phyloP scores from a whole-genome alignment of 2,888 invertebrate species.

The Osedax fenrisi region DNA sequence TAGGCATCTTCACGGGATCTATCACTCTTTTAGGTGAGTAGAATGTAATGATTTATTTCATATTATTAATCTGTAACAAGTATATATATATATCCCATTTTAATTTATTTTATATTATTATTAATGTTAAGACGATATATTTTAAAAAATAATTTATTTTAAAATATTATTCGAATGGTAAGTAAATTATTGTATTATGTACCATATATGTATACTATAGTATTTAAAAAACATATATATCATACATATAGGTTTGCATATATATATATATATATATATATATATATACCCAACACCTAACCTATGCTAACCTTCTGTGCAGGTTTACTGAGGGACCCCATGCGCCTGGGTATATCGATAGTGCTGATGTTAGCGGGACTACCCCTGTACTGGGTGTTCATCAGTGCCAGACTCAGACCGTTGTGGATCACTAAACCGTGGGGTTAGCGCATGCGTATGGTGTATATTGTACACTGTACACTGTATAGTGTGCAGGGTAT shows the following conservation, averaged over 20 bases:
- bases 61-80: too few species aligned
- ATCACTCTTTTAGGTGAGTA: background rate
- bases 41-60: too few species aligned
- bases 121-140: too few species aligned
- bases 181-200: too few species aligned
- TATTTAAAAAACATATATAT: background rate
- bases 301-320: too few species aligned
- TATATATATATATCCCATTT: too few species aligned
- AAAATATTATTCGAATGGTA: too few species aligned
- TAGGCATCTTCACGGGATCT: background rate
- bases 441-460: too few species aligned
- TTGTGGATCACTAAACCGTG: background rate
- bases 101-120: too few species aligned
- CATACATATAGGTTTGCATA: background rate
- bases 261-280: background rate
- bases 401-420: background rate
- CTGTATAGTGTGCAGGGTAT: too few species aligned
- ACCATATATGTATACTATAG: background rate
- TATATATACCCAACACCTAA: background rate
- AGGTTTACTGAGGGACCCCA: background rate
- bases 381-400: background rate
- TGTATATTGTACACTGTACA: too few species aligned
- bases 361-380: background rate
- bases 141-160: too few species aligned
- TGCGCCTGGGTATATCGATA: background rate